Evolutionary conservation across 2,888 invertebrate species (phyloP).

Genomic region (Chironomus tentans): DNA sequence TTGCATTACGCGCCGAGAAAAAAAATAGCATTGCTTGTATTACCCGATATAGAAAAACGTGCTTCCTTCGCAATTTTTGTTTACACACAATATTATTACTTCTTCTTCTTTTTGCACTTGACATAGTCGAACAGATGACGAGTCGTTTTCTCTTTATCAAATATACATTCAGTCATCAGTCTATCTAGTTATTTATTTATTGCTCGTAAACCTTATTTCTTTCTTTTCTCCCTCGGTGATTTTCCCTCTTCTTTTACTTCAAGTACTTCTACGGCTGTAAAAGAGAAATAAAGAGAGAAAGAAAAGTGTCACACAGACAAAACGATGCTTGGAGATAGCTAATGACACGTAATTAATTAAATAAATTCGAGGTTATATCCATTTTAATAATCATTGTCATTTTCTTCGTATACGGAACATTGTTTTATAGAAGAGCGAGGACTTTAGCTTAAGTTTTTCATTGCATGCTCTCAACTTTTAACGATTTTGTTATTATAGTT

Average conservation of each 20-base stretch:
- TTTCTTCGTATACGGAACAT: not conserved
- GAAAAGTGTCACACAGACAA: not conserved
- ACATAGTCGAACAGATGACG: not conserved
- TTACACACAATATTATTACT: not conserved
- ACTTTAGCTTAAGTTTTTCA: no score
- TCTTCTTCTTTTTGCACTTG: not conserved
- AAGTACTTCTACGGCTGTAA: no score
- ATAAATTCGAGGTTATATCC: not conserved
- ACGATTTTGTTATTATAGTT: not conserved
- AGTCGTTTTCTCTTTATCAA: not conserved
- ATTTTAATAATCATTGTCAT: not conserved
- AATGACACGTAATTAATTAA: conserved; percentile 21
- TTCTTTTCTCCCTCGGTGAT: no score
- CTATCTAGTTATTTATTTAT: no score
- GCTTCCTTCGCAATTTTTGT: not conserved
- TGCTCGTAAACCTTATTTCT: no score
- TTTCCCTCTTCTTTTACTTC: no score
- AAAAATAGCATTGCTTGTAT: not conserved
- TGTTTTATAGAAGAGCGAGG: no score
- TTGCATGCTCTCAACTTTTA: not conserved
- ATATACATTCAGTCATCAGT: no score
- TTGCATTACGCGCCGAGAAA: not conserved
- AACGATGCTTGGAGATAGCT: not conserved
- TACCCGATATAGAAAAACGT: not conserved
- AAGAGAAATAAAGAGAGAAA: no score